Evolutionary conservation across 2,113 vertebrate species (phyloP).

Genomic region (Falcunculus frontatus): DNA sequence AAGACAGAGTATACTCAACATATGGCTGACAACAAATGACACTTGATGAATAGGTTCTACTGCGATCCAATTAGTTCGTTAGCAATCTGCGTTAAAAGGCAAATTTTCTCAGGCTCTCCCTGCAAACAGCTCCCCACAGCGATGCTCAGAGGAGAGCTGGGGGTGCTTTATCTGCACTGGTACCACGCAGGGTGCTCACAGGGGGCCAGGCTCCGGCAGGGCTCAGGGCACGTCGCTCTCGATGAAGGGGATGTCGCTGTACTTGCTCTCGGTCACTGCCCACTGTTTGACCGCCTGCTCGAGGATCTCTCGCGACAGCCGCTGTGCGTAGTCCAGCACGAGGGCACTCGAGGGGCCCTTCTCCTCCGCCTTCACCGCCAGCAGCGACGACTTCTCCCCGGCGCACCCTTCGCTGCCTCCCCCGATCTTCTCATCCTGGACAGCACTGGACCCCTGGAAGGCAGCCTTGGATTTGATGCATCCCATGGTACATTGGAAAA

Average conservation of each 20-base stretch:
- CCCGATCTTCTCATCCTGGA: conserved; percentile 53
- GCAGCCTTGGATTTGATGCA: conserved; percentile 92
- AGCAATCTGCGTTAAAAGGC: background rate
- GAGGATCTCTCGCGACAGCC: conserved; percentile 86
- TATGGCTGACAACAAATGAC: background rate
- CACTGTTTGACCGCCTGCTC: conserved; percentile 87
- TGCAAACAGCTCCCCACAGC: background rate
- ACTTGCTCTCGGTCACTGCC: conserved; percentile 85
- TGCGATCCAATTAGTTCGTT: background rate
- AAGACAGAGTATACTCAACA: background rate
- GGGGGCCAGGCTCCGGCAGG: background rate
- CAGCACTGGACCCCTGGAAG: conserved; percentile 64
- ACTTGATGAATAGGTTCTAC: background rate
- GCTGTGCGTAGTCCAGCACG: conserved; percentile 86
- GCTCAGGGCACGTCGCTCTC: conserved; percentile 88
- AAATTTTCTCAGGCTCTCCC: background rate
- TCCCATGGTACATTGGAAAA: conserved; percentile 81
- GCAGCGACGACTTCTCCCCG: conserved; percentile 72
- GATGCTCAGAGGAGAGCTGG: background rate
- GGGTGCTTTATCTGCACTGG: background rate
- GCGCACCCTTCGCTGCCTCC: background rate
- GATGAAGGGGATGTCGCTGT: conserved; percentile 92
- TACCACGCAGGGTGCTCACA: background rate
- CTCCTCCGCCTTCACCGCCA: conserved; percentile 34
- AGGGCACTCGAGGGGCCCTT: conserved; percentile 27